Evolutionary conservation across 2,113 vertebrate genomes (phyloP), one percentile per base, ranked within the genome.

Genomic region (Triplophysa siluroides): DNA sequence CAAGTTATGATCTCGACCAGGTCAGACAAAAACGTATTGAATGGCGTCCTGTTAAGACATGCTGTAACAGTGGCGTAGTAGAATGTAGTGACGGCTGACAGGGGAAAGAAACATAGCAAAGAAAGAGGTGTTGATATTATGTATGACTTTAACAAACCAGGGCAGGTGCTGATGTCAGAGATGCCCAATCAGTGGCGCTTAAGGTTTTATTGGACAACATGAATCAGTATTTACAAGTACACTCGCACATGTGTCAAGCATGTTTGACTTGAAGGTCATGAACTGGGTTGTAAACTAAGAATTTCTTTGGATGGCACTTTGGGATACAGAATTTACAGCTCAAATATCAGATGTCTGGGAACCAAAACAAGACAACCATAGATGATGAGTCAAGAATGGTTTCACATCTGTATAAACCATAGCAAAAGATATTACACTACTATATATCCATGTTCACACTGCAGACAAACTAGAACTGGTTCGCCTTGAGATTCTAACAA

Each of bases 161-260:
- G 67, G 60, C 65, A 85, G 81, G 78, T 81, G 80, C 76, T 66
- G 41, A 47, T 81, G 81, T 81, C 70, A 61, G 33, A 72, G 72
- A 75, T 64, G 45, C 4, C 50, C 16, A 58, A 74, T 77, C 50
- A 71, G 47, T 78, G 74, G 61, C 68, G 29, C 74, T 80, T 83
- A 56, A 67, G 56, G 24, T 63, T 78, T 87, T 81, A 85, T 85
- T 78, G 73, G 72, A 74, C 64, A 60, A 69, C 76, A 77, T 78
- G 52, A 78, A 79, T 80, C 62, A 83, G 66, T 81, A 76, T 83
- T 88, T 83, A 82, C 83, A 81, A 33, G 70, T 41, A 66, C 56
- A 64, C 76, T 68, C 50, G 19, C 78, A 65, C 19, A 21, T 70
- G 62, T 68, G 64, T 85, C 63, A 45, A 70, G 47, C 70, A 69